Conservation (phyloP, 2,888 invertebrate species). For the Syrphus vitripennis region DNA sequence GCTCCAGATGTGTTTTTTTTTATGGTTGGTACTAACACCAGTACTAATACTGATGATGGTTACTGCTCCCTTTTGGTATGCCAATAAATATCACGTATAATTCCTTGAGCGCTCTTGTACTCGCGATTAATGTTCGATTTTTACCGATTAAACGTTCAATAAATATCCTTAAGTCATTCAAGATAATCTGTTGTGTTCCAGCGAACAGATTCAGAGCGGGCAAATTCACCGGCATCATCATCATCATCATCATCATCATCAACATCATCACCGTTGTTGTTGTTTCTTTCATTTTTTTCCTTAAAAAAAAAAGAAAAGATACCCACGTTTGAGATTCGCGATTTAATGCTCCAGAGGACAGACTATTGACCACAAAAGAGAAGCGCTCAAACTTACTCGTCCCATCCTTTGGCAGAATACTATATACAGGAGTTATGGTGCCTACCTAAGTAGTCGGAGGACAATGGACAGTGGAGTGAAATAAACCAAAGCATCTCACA, state of each 20-base stretch:
- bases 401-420: background rate
- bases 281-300: background rate
- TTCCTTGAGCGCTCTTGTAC: slow-evolving; percentile 47
- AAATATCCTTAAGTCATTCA: slow-evolving; percentile 70
- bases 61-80: slow-evolving; percentile 55
- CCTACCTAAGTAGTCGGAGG: slow-evolving; percentile 33
- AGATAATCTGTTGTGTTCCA: slow-evolving; percentile 60
- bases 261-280: slow-evolving; percentile 39
- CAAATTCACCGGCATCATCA: slow-evolving; percentile 56
- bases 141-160: slow-evolving; percentile 66
- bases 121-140: slow-evolving; percentile 70
- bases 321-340: slow-evolving; percentile 41
- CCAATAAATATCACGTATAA: slow-evolving; percentile 62
- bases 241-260: slow-evolving; percentile 58
- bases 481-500: slow-evolving; percentile 36
- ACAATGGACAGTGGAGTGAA: slow-evolving; percentile 51
- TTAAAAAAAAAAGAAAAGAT: slow-evolving; percentile 8
- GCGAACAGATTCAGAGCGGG: slow-evolving; percentile 46
- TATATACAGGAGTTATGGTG: slow-evolving; percentile 3
- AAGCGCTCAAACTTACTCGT: slow-evolving; percentile 21
- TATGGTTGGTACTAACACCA: slow-evolving; percentile 2
- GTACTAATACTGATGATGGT: slow-evolving; percentile 36
- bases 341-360: slow-evolving; percentile 37
- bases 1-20: slow-evolving; percentile 22
- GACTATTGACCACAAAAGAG: slow-evolving; percentile 47